Evolutionary conservation across 2,113 vertebrate genomes (phyloP), one percentile per base, ranked within the genome.

Genomic region (Hiodon tergisus): DNA sequence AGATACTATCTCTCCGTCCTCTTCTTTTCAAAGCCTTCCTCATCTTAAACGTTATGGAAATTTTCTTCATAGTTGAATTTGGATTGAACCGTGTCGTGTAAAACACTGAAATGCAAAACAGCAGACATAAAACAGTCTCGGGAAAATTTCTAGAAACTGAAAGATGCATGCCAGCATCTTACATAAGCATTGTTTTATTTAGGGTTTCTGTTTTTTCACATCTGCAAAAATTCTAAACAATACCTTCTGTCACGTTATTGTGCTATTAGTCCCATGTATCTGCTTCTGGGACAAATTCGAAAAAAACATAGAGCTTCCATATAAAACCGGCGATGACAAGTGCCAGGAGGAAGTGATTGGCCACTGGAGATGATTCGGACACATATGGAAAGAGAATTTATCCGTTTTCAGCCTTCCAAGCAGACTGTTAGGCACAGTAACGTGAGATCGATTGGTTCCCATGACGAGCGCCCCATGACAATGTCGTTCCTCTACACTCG

Each of bases 221-320:
- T 54, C 51, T 74, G 72, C 51, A 66, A 66, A 61, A n/a, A 67
- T 69, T 14, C 58, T 61, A 53, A 62, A 69, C 74, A 71, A 62
- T 16, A 47, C 13, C 13, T 13, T 50, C 68, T 63, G 31, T 47
- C 60, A 54, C 7, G 60, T 71, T 50, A 57, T 51, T 71, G 51
- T 61, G 5, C 11, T 17, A n/a, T 57, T 10, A 58, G 60, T 62
- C 67, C 55, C 17, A 54, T 61, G 60, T 17, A 47, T 76, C 60
- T 65, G 59, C 51, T 51, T 54, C 51, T 65, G 5, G 69, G 17
- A 54, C 55, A 17, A 9, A 9, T 52, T 14, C 0, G 16, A 69
- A 48, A 75, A 74, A 16, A 74, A 14, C 8, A 16, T 59, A 9
- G 60, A 76, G 57, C 17, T 46, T 60, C 60, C 57, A 76, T 58